Base-by-base conservation (phyloP, 2,888 invertebrate genomes). In the Meta bourneti region DNA sequence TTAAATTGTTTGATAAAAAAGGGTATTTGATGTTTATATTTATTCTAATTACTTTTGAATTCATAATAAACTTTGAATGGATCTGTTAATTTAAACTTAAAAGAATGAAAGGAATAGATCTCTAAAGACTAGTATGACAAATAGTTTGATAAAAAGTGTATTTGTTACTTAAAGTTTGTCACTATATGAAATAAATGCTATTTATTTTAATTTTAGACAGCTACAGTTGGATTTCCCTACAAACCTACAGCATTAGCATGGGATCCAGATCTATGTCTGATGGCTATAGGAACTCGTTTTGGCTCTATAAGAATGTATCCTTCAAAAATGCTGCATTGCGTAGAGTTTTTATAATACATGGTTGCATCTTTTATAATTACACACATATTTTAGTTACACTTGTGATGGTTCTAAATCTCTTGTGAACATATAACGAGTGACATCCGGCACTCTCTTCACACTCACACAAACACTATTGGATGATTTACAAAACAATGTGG, bases 141-240 rank as follows among this genome's bases (percentile, higher is more conserved):
- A 34, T 34, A 34, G 34, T 34, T 34, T 2, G 34, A n/a, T 34
- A 2, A 4, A 34, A 34, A 34, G 34, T 2, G 34, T 34, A 34
- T 34, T 34, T 34, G 34, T 34, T 34, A 2, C 4, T 34, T 34
- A 34, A 4, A 34, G n/a, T 4, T 34, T 34, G 34, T 34, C 34
- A 2, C 1, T 34, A 34, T 34, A 34, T 34, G 1, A 34, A 34
- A 34, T 34, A 34, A 34, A 34, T 34, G 34, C 4, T 34, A 34
- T 51, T 54, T 20, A 11, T 75, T 89, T 70, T 78, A 8, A 91
- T 96, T 96, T 75, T 96, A 99, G 99, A 98, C 98, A 94, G 97
- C 98, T 91, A 98, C 98, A 94, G 98, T 99, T 97, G 99, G 99
- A 93, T 99, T 99, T 95, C 99, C 99, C 19, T 97, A 98, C 95